Base-by-base conservation (phyloP, 2,888 invertebrate genomes). In the Meandrusa payeni region DNA sequence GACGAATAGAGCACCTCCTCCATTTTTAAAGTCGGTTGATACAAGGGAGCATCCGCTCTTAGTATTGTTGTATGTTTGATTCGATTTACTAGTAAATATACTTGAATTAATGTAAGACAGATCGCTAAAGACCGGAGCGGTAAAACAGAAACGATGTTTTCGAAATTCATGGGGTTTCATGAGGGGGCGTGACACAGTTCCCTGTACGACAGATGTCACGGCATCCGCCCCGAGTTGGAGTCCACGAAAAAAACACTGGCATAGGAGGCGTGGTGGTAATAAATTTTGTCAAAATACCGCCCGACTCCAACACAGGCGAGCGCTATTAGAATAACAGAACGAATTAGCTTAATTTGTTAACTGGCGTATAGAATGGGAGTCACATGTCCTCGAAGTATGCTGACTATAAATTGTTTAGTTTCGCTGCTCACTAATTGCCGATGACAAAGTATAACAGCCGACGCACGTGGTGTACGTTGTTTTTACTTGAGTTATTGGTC, bases 271-370 rank as follows among this genome's bases (percentile, higher is more conserved):
- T 83, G 88, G 86, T 75, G 59, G 76, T 68, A 78, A 88, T 88
- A 88, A 88, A 88, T 88, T 82, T 83, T 72, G 85, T 87, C 88
- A 87, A 87, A 88, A 86, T 87, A 88, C 78, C 72, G 79, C 76
- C 64, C 74, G 79, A 2, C 76, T 69, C 71, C 77, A 82, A 81
- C 82, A 85, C 81, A 82, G 73, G 61, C 58, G 66, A 68, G 63
- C 78, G 73, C 80, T 76, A 81, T 85, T 86, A 86, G 80, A 85
- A 85, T 83, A 86, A 87, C 85, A 87, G 85, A 79, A 83, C 82
- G 78, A 82, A 86, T 85, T 75, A 80, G 67, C 72, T 75, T 82
- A 83, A 87, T 87, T 87, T 86, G 86, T 86, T 86, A 86, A 86
- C 85, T 80, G 73, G 73, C 83, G 76, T 75, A 63, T 62, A 68